Base-by-base conservation (phyloP, 2,797 vertebrate species). In the Tadarida brasiliensis region DNA sequence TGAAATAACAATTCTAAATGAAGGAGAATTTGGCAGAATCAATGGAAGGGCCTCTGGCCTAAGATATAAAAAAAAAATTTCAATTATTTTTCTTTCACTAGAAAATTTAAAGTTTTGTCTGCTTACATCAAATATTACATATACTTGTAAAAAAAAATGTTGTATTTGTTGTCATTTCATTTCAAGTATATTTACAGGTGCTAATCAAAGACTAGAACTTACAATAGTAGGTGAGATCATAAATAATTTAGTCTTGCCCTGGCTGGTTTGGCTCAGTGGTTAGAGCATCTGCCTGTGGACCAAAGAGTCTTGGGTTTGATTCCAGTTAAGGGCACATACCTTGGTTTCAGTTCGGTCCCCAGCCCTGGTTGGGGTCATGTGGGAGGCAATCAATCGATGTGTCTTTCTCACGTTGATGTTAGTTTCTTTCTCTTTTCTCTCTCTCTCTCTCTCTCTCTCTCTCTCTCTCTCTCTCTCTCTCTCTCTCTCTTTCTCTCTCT, bases 21-120 rank as follows among this genome's bases (percentile, higher is more conserved):
- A 94, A 87, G 56, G 26, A 63, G 49, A 63, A 65, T 39, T 33
- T 4, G 30, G 6, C 15, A 77, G 19, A n/a, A 56, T 82, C 51
- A 76, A 70, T 44, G 24, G 9, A 81, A 81, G 20, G 14, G 17
- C 5, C 49, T 59, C 8, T 4, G 33, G 44, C 54, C 30, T 76
- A 68, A 57, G 7, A 88, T 71, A 80, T 26, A 65, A 74, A 47
- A 78, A 47, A 78, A 28, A 49, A 63, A 65, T 83, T 78, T 57
- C 15, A 22, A 35, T 17, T 26, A 35, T 19, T 59, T 59, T 44
- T 83, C 17, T 85, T 89, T 65, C 16, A 70, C 11, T 90, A 76
- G n/a, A 96, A 80, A 77, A 74, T n/a, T 39, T 91, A 86, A 70
- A 76, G 2, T 47, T 84, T 74, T 94, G 19, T 56, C 20, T 59